Conservation (phyloP, 2,888 invertebrate genomes). For the Drosophila anomalata region DNA sequence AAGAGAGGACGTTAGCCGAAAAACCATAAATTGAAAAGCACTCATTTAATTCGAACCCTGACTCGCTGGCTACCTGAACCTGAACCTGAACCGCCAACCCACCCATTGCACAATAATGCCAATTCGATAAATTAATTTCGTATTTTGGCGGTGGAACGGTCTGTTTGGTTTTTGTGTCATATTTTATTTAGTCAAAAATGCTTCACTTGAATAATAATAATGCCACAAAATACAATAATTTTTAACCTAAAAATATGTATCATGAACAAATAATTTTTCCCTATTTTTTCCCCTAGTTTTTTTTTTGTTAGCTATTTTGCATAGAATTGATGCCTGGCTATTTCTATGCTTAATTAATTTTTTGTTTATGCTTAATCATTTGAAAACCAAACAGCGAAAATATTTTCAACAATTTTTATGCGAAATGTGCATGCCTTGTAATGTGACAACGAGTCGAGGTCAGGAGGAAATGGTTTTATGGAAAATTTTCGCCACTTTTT, state of each 20-base stretch:
- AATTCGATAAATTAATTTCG: constrained; percentile 43
- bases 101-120: not conserved
- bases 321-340: not conserved
- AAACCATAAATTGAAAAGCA: constrained; percentile 39
- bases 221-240: constrained; percentile 22
- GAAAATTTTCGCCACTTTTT: not conserved
- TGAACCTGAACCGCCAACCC: too few relatives aligned
- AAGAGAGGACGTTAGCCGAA: not conserved
- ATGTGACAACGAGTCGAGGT: constrained; percentile 31
- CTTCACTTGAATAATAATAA: constrained; percentile 36
- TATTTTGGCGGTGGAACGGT: not conserved
- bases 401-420: constrained; percentile 20
- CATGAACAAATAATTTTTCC: constrained; percentile 8
- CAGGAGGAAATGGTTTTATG: not conserved
- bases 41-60: constrained; percentile 5
- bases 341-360: constrained; percentile 33
- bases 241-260: not conserved
- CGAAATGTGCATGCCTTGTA: constrained; percentile 15
- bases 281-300: not conserved
- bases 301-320: not conserved
- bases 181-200: constrained; percentile 44
- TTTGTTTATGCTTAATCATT: constrained; percentile 29
- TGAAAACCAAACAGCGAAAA: constrained; percentile 14
- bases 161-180: constrained; percentile 6
- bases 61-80: not conserved